These are phyloP conservation scores for Chaunax sp. DNA, from an alignment of 2,797 vertebrate genomes.

Conservation along the genomic window DNA sequence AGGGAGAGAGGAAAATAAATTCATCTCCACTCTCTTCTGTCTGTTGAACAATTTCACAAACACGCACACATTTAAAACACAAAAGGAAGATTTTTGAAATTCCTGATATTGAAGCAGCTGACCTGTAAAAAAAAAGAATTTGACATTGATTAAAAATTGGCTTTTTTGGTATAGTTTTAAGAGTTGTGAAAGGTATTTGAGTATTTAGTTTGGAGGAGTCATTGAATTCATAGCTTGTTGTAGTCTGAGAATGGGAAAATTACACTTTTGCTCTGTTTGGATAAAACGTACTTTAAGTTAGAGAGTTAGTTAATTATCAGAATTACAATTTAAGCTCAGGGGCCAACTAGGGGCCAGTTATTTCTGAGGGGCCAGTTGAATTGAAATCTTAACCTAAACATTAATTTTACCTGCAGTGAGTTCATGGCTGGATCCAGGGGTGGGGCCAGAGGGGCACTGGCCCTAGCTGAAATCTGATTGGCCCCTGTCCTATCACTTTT, in stretches of 20 bases:
- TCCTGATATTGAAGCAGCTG: conserved; percentile 3
- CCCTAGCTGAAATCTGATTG: no score
- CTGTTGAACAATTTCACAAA: conserved; percentile 41
- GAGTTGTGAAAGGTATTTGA: neutral
- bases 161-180: neutral
- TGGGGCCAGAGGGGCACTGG: no score
- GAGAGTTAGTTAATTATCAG: neutral
- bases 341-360: no score
- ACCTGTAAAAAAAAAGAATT: neutral
- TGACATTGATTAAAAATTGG: neutral
- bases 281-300: neutral
- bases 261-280: conserved; percentile 6
- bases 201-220: neutral
- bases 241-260: neutral
- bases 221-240: conserved; percentile 1
- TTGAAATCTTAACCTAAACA: neutral
- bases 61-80: conserved; percentile 21
- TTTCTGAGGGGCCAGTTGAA: neutral
- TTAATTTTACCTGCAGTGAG: neutral
- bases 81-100: conserved; percentile 15
- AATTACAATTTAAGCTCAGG: neutral
- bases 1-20: conserved; percentile 49
- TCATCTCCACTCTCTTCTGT: conserved; percentile 42
- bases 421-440: no score
- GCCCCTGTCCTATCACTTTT: no score